phyloP scores from a whole-genome alignment of 2,888 invertebrate genomes.

The Hedychridium roseum region DNA sequence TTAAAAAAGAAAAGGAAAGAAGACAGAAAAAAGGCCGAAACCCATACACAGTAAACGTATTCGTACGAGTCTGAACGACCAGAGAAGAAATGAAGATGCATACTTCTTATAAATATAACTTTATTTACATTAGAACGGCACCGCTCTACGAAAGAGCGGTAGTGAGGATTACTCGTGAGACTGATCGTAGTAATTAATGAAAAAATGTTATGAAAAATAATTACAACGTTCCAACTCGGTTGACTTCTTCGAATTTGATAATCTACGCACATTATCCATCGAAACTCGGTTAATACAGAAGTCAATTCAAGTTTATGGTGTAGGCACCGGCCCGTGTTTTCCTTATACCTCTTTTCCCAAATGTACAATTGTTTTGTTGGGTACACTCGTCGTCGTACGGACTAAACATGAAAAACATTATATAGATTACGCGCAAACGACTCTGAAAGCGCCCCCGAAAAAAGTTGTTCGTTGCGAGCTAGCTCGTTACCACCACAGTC shows the following conservation, averaged over 20 bases:
- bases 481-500: no score
- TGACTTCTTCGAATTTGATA: slow-evolving; percentile 40
- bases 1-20: no score
- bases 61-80: no score
- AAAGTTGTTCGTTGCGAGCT: no score
- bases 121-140: slow-evolving; percentile 63
- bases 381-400: slow-evolving; percentile 34
- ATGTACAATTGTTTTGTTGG: slow-evolving; percentile 21
- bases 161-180: slow-evolving; percentile 55
- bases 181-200: slow-evolving; percentile 47
- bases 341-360: slow-evolving; percentile 19
- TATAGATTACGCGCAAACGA: no score
- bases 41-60: no score
- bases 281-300: slow-evolving; percentile 25
- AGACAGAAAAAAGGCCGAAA: no score
- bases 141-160: slow-evolving; percentile 53
- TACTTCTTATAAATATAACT: slow-evolving; percentile 61
- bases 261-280: slow-evolving; percentile 39
- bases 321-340: slow-evolving; percentile 34
- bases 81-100: not conserved
- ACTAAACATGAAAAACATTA: not conserved
- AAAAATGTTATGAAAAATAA: slow-evolving; percentile 56
- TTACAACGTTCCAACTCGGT: slow-evolving; percentile 53
- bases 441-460: no score
- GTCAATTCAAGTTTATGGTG: slow-evolving; percentile 28